Evolutionary conservation across 2,888 invertebrate genomes (phyloP).

Genomic region (Drosophila hamatofila): DNA sequence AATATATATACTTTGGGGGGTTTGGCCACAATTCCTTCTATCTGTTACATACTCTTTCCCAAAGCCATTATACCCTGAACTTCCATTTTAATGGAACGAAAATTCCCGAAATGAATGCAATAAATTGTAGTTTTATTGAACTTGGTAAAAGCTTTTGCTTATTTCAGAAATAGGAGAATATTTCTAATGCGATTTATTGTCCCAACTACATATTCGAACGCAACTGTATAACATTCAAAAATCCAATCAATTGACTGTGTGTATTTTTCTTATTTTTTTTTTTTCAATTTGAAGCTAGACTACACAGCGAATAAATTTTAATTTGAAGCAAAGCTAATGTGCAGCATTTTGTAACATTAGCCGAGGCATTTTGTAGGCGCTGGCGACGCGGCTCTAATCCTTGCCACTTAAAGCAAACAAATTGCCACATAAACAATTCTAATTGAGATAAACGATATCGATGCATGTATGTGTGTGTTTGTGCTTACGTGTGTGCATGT

Average conservation of each 20-base stretch:
- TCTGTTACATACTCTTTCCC: neutral
- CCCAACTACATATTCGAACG: neutral
- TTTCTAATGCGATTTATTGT: slow-evolving; percentile 3
- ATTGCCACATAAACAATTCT: slow-evolving; percentile 78
- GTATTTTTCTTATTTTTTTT: neutral
- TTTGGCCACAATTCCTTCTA: neutral
- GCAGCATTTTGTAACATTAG: slow-evolving; percentile 47
- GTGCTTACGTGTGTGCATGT: slow-evolving; percentile 23
- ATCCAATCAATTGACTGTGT: slow-evolving; percentile 20
- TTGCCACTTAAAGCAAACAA: slow-evolving; percentile 70
- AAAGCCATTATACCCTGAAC: neutral
- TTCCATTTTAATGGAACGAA: neutral
- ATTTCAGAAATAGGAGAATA: neutral
- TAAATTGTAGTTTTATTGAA: slow-evolving; percentile 2
- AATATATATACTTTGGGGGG: no score
- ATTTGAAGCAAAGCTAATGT: slow-evolving; percentile 50
- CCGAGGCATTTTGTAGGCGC: slow-evolving; percentile 36
- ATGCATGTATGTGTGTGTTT: slow-evolving; percentile 29
- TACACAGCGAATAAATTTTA: slow-evolving; percentile 65
- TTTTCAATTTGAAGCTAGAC: slow-evolving; percentile 16
- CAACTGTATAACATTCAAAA: slow-evolving; percentile 3
- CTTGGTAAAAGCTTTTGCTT: neutral
- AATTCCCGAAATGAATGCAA: neutral
- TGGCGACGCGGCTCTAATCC: slow-evolving; percentile 56
- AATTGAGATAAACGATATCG: slow-evolving; percentile 76